Evolutionary conservation across 2,797 vertebrate species (phyloP).

Genomic region (Potorous gilbertii): DNA sequence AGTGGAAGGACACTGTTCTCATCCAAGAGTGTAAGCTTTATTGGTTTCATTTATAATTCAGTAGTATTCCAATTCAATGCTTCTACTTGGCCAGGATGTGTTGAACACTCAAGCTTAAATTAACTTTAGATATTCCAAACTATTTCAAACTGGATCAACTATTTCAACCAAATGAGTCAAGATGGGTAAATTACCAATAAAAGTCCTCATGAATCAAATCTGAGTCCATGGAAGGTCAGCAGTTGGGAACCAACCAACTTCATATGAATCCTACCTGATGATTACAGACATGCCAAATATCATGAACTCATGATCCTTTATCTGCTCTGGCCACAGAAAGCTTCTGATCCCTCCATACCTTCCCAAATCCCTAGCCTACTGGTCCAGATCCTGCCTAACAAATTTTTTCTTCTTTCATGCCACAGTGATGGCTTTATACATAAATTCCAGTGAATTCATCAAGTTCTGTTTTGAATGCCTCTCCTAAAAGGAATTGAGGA

Average conservation of each 20-base stretch:
- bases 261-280: neutral
- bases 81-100: neutral
- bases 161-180: neutral
- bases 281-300: neutral
- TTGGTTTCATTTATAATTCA: neutral
- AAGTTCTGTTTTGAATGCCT: neutral
- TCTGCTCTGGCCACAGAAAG: neutral
- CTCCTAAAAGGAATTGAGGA: neutral
- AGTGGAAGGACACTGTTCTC: neutral
- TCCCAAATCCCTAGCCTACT: neutral
- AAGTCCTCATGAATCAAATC: neutral
- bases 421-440: neutral
- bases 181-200: neutral
- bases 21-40: neutral
- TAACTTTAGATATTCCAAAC: neutral
- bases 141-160: neutral
- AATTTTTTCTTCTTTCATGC: neutral
- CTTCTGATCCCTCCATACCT: neutral
- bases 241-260: neutral
- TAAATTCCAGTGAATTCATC: neutral
- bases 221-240: neutral
- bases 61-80: neutral
- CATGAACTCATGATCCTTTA: neutral
- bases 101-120: neutral
- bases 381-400: neutral